Conservation (phyloP, 2,888 invertebrate genomes). For the Leucophenga maculata region DNA sequence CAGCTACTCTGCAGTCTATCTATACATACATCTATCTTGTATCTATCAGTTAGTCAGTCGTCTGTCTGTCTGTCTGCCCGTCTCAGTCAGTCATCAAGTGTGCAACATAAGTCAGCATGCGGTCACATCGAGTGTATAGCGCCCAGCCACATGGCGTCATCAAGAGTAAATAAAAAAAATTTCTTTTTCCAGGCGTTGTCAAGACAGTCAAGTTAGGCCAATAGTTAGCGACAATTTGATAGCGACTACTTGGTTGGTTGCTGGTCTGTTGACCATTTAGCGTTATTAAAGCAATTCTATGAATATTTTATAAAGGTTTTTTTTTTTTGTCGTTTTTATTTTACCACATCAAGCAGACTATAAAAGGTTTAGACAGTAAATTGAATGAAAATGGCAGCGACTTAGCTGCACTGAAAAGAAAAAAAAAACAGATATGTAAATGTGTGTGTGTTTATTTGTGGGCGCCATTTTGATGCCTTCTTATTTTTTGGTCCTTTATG, state of each 20-base stretch:
- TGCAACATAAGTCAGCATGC: slow-evolving; percentile 19
- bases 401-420: too few species aligned
- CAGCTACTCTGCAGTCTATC: slow-evolving; percentile 33
- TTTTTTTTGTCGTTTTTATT: not conserved
- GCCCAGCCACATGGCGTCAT: not conserved
- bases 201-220: not conserved
- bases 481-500: not conserved
- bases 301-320: slow-evolving; percentile 59
- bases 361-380: slow-evolving; percentile 57
- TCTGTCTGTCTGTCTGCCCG: too few species aligned
- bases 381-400: slow-evolving; percentile 33
- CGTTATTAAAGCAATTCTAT: slow-evolving; percentile 63
- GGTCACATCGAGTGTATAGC: not conserved
- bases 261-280: slow-evolving; percentile 50
- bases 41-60: slow-evolving; percentile 1
- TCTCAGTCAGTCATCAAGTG: not conserved
- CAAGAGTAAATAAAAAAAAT: slow-evolving; percentile 20
- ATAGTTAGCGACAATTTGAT: slow-evolving; percentile 19
- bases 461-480: slow-evolving; percentile 17
- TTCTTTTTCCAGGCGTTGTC: slow-evolving; percentile 6
- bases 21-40: slow-evolving; percentile 3
- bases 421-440: slow-evolving; percentile 34
- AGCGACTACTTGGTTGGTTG: slow-evolving; percentile 6
- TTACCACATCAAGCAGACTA: slow-evolving; percentile 15
- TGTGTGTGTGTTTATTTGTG: not conserved